Evolutionary conservation across 1,140 invertebrate genomes (phyloP).

Genomic region (Homarus americanus): DNA sequence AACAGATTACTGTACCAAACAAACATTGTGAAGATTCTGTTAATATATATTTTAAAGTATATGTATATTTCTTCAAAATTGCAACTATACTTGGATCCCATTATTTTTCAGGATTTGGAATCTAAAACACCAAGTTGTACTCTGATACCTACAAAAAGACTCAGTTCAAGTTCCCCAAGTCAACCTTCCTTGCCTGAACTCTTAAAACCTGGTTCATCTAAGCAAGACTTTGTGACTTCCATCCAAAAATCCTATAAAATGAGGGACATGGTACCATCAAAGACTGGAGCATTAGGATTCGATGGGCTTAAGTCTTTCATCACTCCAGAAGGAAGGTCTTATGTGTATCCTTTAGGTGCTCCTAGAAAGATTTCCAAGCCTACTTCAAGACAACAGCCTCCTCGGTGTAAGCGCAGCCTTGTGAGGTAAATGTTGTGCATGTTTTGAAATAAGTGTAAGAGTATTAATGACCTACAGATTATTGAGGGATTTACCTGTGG

Average conservation of each 20-base stretch:
- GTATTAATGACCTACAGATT: too few species aligned
- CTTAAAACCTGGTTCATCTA: background rate
- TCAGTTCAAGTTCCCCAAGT: background rate
- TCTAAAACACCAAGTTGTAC: background rate
- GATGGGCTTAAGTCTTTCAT: background rate
- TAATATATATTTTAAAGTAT: too few species aligned
- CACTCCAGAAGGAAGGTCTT: background rate
- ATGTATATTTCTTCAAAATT: too few species aligned
- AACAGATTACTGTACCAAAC: background rate
- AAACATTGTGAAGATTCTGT: background rate
- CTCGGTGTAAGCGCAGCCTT: conserved; percentile 3
- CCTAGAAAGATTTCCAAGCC: conserved; percentile 5
- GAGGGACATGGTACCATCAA: background rate
- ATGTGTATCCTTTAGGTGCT: background rate
- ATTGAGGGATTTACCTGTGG: too few species aligned
- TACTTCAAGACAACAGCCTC: background rate
- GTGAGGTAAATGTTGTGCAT: background rate
- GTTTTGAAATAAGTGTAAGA: too few species aligned
- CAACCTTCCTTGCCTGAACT: background rate
- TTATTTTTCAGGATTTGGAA: background rate
- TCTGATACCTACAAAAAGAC: background rate
- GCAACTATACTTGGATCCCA: background rate
- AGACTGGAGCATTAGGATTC: background rate
- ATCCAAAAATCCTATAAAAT: background rate
- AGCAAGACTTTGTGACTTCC: background rate